Base-by-base conservation (phyloP, 30 jellyfish, hydroid and myxozoan species). In the Nemopilema nomurai region DNA sequence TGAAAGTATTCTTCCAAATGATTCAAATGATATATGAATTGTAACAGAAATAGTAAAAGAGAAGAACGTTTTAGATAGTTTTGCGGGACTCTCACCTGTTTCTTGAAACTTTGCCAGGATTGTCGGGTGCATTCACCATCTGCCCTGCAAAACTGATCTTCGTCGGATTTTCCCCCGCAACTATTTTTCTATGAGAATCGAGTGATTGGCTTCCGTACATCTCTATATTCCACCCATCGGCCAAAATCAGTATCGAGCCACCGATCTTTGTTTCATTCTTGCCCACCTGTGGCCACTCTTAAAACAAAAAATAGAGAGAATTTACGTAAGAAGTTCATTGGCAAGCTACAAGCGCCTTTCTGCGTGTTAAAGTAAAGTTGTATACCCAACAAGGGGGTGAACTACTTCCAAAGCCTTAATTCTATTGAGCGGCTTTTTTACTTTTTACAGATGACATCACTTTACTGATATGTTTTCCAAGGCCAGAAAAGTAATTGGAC, bases 171-270 rank as follows among this genome's bases (percentile, higher is more conserved):
- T 67, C 25, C 32, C 83, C 85, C 13, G 16, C 20, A 30, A 21
- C 23, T 0, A 62, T 65, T 18, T 69, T 52, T 17, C 49, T 28
- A 20, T 74, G 57, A 4, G 93, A 49, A 71, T 91, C 93, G 89
- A 94, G 64, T 32, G 71, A 19, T 23, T 94, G 90, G 22, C 86
- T 97, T 52, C 99, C 99, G 76, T 85, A 95, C 62, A 95, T 41
- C 62, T 95, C 98, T 17, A 95, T 76, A 62, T 89, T 86, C 99
- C 99, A 95, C 0, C 97, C 95, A 67, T 82, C 74, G 4, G 97
- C 97, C 18, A 74, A 27, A 13, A 95, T 74, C 29, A 73, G 86
- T 51, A 87, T 51, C 17, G 87, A 89, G 20, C 99, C 99, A 9
- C 99, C 99, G 4, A 41, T 41, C 57, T 41, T 16, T 9, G 26